phyloP scores from a whole-genome alignment of 2,888 invertebrate genomes.

The Odontocolon sp. region DNA sequence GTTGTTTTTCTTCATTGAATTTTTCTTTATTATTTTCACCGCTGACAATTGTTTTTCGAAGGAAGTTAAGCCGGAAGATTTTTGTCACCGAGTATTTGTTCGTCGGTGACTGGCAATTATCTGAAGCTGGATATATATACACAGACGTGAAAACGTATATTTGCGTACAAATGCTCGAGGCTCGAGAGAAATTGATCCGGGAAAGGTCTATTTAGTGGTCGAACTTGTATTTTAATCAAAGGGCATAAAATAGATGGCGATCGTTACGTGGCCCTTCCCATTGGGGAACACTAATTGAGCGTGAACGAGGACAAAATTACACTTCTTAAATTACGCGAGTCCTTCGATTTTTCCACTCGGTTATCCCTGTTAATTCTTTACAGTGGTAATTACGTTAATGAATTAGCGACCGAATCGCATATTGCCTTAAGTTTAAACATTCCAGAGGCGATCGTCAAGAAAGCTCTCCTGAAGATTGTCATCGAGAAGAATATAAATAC shows the following conservation, averaged over 20 bases:
- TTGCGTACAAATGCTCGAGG: neutral
- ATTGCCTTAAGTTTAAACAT: slow-evolving; percentile 27
- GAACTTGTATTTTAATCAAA: neutral
- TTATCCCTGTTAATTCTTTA: neutral
- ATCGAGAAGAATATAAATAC: slow-evolving; percentile 61
- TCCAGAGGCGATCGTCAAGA: slow-evolving; percentile 34
- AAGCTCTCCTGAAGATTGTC: slow-evolving; percentile 67
- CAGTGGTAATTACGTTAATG: neutral
- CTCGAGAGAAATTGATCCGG: neutral
- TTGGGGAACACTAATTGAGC: slow-evolving; percentile 15
- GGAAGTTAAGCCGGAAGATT: slow-evolving; percentile 55
- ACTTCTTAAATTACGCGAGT: neutral
- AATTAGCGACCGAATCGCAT: neutral
- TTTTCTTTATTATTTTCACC: neutral
- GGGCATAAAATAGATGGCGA: neutral
- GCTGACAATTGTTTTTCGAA: slow-evolving; percentile 9
- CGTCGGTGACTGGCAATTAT: neutral
- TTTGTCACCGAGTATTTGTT: neutral
- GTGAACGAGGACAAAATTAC: slow-evolving; percentile 3
- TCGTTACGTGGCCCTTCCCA: neutral
- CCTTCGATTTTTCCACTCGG: neutral
- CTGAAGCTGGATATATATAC: neutral
- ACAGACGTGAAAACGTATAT: neutral
- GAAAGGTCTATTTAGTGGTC: neutral
- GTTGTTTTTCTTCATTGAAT: neutral